Evolutionary conservation across 2,113 vertebrate species (phyloP).

Genomic region (Dasypus novemcinctus): DNA sequence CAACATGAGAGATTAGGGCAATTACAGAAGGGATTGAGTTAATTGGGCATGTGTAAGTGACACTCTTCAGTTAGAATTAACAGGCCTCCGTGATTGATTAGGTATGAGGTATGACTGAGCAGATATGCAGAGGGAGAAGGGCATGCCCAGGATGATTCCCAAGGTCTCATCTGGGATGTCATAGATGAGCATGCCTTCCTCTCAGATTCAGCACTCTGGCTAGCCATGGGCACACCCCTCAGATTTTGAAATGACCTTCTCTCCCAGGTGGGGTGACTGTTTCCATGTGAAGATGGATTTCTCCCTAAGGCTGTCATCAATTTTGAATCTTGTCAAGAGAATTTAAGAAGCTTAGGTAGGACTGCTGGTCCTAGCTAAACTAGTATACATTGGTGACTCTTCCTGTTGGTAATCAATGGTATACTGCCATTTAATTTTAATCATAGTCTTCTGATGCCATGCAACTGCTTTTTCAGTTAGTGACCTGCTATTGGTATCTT

Average conservation of each 20-base stretch:
- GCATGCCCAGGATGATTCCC: background rate
- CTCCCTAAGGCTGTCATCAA: background rate
- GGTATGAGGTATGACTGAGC: background rate
- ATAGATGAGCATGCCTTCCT: background rate
- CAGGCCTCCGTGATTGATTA: constrained; percentile 41
- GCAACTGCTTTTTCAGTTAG: background rate
- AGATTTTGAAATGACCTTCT: background rate
- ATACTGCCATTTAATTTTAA: background rate
- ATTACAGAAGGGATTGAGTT: constrained; percentile 19
- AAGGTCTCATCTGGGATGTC: background rate
- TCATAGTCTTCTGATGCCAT: background rate
- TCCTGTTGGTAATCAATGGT: background rate
- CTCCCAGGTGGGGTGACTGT: background rate
- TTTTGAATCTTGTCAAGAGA: background rate
- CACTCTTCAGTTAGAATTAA: constrained; percentile 6
- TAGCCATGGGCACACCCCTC: background rate
- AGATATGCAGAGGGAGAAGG: background rate
- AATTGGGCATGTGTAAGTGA: constrained; percentile 14
- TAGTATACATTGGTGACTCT: background rate
- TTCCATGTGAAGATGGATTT: background rate
- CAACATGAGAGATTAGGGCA: background rate
- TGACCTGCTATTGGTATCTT: background rate
- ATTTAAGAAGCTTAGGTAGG: background rate
- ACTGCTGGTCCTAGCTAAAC: background rate
- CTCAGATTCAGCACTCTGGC: background rate